These are phyloP conservation scores for Trinorchestia longiramus DNA, from an alignment of 1,140 invertebrate species.

Conservation along the genomic window DNA sequence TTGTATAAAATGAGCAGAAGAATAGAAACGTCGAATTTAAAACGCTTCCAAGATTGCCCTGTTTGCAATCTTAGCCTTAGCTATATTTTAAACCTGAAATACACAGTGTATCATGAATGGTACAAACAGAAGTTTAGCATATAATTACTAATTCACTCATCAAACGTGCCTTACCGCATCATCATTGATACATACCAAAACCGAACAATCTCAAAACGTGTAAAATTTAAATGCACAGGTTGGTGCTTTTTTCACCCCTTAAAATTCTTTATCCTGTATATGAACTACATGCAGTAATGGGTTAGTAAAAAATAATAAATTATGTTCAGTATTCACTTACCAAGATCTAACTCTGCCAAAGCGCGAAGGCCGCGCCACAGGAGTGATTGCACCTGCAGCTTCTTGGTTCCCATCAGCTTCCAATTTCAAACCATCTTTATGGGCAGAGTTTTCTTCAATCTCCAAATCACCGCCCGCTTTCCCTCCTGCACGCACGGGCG, in stretches of 20 bases:
- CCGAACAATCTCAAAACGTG: neutral
- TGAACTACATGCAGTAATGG: no score
- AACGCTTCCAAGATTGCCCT: no score
- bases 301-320: no score
- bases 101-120: no score
- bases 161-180: neutral
- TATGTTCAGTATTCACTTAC: neutral
- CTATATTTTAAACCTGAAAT: no score
- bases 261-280: no score
- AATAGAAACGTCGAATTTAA: no score
- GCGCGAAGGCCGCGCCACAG: neutral
- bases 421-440: neutral
- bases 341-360: slow-evolving; percentile 12
- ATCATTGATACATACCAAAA: neutral
- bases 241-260: no score
- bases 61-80: no score
- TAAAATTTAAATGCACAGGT: no score
- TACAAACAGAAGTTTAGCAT: neutral
- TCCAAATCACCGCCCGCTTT: neutral
- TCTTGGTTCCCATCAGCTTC: neutral
- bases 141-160: neutral
- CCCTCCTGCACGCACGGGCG: neutral
- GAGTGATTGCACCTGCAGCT: neutral
- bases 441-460: neutral
- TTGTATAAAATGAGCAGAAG: no score